Evolutionary conservation across 2,113 vertebrate species (phyloP).

Genomic region (Protomyctophum bolini): DNA sequence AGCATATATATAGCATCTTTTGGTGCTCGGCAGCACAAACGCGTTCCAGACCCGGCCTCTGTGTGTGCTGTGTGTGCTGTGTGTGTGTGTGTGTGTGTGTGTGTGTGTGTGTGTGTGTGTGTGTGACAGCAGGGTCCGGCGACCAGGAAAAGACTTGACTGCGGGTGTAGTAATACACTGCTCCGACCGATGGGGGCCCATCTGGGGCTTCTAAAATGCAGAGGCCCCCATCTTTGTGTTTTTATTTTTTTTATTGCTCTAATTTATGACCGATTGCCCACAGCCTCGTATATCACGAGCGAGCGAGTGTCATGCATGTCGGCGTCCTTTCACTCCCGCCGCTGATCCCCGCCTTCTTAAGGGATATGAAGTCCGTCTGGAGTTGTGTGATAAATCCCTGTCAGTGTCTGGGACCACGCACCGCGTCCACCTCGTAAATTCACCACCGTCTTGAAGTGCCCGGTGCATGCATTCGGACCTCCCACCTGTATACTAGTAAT

Average conservation of each 20-base stretch:
- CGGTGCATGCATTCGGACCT: conserved; percentile 35
- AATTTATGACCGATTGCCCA: conserved; percentile 66
- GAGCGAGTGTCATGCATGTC: neutral
- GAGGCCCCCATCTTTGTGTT: conserved; percentile 49
- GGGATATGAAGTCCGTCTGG: conserved; percentile 52
- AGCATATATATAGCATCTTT: too few relatives aligned
- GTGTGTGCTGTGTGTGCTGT: too few relatives aligned
- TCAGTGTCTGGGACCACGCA: conserved; percentile 38
- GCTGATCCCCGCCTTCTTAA: conserved; percentile 32
- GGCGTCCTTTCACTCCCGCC: conserved; percentile 5
- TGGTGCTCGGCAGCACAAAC: too few relatives aligned
- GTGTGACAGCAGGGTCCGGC: too few relatives aligned
- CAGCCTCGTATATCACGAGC: conserved; percentile 56
- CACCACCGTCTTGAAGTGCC: conserved; percentile 5
- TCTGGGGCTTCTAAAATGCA: conserved; percentile 58
- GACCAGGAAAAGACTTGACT: too few relatives aligned
- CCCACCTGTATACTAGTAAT: neutral
- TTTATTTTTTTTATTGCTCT: conserved; percentile 65
- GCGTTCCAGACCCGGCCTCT: too few relatives aligned
- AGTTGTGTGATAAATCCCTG: conserved; percentile 15
- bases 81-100: neutral
- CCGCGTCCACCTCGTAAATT: conserved; percentile 51
- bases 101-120: conserved; percentile 5
- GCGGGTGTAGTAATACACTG: conserved; percentile 28
- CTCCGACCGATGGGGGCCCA: conserved; percentile 47